These are phyloP conservation scores for Ectemnius lituratus DNA, from an alignment of 2,888 invertebrate genomes.

Conservation along the genomic window DNA sequence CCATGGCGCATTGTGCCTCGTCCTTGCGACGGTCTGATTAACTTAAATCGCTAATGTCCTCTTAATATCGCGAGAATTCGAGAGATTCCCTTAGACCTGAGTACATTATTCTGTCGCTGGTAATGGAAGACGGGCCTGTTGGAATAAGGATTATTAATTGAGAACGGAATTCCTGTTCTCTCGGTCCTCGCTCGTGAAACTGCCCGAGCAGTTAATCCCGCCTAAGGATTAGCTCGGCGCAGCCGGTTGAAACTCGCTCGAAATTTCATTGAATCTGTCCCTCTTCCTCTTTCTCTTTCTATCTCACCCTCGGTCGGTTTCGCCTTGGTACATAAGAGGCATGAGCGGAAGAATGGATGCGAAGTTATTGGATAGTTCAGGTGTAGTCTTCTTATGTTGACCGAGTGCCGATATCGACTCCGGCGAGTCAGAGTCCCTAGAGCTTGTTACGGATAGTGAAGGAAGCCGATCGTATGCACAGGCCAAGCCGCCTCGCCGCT, in stretches of 20 bases:
- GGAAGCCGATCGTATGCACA: slow-evolving; percentile 35
- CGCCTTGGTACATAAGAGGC: slow-evolving; percentile 1
- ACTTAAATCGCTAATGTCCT: slow-evolving; percentile 3
- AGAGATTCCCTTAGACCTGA: too few relatives aligned
- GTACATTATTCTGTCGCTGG: too few relatives aligned
- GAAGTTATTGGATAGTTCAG: neutral
- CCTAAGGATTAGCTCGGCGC: too few relatives aligned
- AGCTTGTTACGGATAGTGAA: slow-evolving; percentile 7
- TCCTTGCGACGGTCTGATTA: neutral
- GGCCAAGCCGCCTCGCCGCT: slow-evolving; percentile 21
- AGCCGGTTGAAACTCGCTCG: too few relatives aligned
- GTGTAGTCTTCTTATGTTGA: neutral
- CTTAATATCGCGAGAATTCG: neutral
- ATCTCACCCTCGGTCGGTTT: neutral
- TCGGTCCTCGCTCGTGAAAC: neutral
- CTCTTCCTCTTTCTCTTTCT: too few relatives aligned
- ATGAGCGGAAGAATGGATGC: neutral
- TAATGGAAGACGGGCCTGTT: neutral
- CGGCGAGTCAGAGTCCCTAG: neutral
- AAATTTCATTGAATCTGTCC: too few relatives aligned
- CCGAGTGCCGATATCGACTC: neutral
- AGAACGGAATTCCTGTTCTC: slow-evolving; percentile 1
- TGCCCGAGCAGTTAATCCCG: too few relatives aligned
- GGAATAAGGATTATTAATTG: neutral
- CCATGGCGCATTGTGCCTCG: neutral